phyloP scores from a whole-genome alignment of 1,140 invertebrate genomes.

The Euura saliciscinereae region DNA sequence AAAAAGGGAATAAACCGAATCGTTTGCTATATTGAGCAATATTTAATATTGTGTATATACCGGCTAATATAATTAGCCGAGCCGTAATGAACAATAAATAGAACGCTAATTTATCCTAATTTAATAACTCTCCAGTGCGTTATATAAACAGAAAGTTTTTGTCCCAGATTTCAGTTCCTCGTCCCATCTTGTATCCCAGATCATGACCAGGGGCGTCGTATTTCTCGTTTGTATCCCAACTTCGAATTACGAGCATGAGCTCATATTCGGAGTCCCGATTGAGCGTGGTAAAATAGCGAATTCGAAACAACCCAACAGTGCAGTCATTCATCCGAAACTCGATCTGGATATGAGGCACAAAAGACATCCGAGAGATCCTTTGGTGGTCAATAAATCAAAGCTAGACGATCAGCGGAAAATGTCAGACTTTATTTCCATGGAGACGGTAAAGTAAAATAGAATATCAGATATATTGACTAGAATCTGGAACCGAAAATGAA shows the following conservation, averaged over 20 bases:
- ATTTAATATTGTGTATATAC: neutral
- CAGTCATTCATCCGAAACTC: slow-evolving; percentile 32
- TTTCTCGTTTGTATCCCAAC: slow-evolving; percentile 68
- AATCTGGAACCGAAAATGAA: too few relatives aligned
- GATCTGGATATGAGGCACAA: slow-evolving; percentile 45
- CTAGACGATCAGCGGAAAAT: slow-evolving; percentile 17
- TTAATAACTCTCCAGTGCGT: neutral
- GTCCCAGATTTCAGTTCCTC: neutral
- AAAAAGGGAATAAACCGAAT: neutral
- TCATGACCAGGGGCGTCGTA: slow-evolving; percentile 62
- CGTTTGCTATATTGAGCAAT: neutral
- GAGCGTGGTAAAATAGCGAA: slow-evolving; percentile 33
- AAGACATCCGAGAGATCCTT: slow-evolving; percentile 32
- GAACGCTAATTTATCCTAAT: neutral
- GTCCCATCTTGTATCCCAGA: neutral
- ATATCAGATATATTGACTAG: neutral
- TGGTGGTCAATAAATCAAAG: neutral
- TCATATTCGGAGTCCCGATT: slow-evolving; percentile 56
- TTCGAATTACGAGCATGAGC: slow-evolving; percentile 61
- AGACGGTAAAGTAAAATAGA: slow-evolving; percentile 39
- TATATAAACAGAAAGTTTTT: neutral
- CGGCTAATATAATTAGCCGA: neutral
- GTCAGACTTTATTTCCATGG: slow-evolving; percentile 53
- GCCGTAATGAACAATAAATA: neutral
- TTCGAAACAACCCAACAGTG: slow-evolving; percentile 24